Conservation (phyloP, 2,888 invertebrate species). For the Dione juno region DNA sequence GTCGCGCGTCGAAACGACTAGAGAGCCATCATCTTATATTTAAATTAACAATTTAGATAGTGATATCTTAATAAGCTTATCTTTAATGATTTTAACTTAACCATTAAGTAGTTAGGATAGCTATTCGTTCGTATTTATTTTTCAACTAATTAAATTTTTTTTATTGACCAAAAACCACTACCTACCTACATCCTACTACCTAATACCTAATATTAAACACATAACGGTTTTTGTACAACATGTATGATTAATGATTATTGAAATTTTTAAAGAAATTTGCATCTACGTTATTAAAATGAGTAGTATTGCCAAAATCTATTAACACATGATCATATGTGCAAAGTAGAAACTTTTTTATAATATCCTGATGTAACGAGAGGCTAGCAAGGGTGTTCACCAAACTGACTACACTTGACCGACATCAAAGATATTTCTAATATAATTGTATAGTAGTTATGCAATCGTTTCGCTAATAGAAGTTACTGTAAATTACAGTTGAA, state of each 20-base stretch:
- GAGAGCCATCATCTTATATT: neutral
- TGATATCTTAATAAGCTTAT: slow-evolving; percentile 2
- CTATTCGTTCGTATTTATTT: too few species aligned
- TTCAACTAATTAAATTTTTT: too few species aligned
- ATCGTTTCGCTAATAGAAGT: slow-evolving; percentile 30
- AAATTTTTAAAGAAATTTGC: too few species aligned
- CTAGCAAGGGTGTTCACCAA: neutral
- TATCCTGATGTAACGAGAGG: neutral
- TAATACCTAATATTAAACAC: too few species aligned
- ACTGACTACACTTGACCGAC: neutral
- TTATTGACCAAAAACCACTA: too few species aligned
- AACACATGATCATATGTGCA: too few species aligned
- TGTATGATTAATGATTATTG: too few species aligned
- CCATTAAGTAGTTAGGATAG: too few species aligned
- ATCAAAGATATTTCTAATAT: slow-evolving; percentile 4
- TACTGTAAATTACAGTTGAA: slow-evolving; percentile 25
- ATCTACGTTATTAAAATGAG: too few species aligned
- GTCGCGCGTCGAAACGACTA: neutral
- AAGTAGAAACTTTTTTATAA: neutral
- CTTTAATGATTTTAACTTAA: neutral
- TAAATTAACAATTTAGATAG: slow-evolving; percentile 9
- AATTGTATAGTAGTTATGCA: slow-evolving; percentile 24
- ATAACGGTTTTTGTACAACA: too few species aligned
- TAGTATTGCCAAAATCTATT: too few species aligned
- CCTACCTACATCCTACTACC: too few species aligned